Base-by-base conservation (phyloP, 2,888 invertebrate genomes). In the Rosalia funebris region DNA sequence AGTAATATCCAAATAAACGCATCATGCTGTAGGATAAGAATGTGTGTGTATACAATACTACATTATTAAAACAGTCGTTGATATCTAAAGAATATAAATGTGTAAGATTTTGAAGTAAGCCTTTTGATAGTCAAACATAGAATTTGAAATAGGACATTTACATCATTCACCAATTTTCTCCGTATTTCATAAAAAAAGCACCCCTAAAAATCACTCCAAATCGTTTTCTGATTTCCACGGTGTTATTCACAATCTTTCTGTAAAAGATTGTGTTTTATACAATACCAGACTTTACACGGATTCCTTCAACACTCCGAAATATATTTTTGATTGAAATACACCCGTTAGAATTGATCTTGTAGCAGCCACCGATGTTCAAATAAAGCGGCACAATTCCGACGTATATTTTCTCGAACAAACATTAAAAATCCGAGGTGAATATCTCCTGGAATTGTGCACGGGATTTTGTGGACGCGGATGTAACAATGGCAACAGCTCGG, bases 321-420 rank as follows among this genome's bases (percentile, higher is more conserved):
- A 74, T 74, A 75, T 74, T 76, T 77, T 77, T 77, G 77, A 77
- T 77, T 76, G 77, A 77, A 77, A 77, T 75, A 76, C 75, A 74
- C 73, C 72, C 72, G 65, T 71, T 73, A 66, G 68, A 75, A 76
- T 76, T 77, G 77, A 78, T 78, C 74, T 72, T 61, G 52, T 70
- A 71, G 63, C 58, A 32, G 45, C 15, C 52, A 11, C 44, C 62
- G 45, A 15, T 25, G 59, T 69, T 48, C 47, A 36, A 11, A 10
- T 32, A 16, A 42, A 65, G 73, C 72, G 67, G 59, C 45, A 34
- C 37, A 2, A 1, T 11, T 17, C 9, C 42, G 0, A 20, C 9
- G 4, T 16, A 1, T 2, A 2, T 32, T 19, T 16, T 32, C n/a
- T 39, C 19, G 17, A n/a, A 32, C 0, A 9, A 14, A 53, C 4